phyloP scores from a whole-genome alignment of 1,140 invertebrate species.

The Lycorma delicatula region DNA sequence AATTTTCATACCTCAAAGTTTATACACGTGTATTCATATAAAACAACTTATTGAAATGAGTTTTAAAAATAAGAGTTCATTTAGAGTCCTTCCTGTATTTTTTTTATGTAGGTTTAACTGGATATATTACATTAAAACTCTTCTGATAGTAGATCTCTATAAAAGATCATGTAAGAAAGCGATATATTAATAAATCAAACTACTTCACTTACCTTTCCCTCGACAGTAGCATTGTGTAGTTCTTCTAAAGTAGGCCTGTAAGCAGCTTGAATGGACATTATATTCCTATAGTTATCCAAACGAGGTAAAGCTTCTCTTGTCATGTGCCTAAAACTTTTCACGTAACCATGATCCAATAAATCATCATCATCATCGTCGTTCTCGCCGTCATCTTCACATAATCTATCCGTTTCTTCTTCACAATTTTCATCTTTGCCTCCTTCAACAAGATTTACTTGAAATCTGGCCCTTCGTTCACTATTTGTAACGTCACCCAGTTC shows the following conservation, averaged over 20 bases:
- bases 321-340: conserved; percentile 76
- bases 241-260: conserved; percentile 87
- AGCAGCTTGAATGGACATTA: conserved; percentile 78
- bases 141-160: background rate
- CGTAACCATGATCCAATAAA: conserved; percentile 61
- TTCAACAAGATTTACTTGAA: conserved; percentile 50
- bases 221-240: conserved; percentile 76
- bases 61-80: too few relatives aligned
- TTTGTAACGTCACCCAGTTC: background rate
- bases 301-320: conserved; percentile 85
- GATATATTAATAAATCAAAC: too few relatives aligned
- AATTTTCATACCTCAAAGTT: too few relatives aligned
- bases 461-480: conserved; percentile 28
- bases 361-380: conserved; percentile 28
- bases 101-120: too few relatives aligned
- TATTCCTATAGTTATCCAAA: conserved; percentile 89
- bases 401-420: conserved; percentile 38
- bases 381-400: conserved; percentile 32
- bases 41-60: too few relatives aligned
- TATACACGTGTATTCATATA: too few relatives aligned
- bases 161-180: background rate
- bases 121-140: background rate
- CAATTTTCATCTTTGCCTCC: conserved; percentile 35
- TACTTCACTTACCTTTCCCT: conserved; percentile 53
- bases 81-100: too few relatives aligned